phyloP scores from a whole-genome alignment of 2,797 vertebrate species.

The Arnoldichthys spilopterus region DNA sequence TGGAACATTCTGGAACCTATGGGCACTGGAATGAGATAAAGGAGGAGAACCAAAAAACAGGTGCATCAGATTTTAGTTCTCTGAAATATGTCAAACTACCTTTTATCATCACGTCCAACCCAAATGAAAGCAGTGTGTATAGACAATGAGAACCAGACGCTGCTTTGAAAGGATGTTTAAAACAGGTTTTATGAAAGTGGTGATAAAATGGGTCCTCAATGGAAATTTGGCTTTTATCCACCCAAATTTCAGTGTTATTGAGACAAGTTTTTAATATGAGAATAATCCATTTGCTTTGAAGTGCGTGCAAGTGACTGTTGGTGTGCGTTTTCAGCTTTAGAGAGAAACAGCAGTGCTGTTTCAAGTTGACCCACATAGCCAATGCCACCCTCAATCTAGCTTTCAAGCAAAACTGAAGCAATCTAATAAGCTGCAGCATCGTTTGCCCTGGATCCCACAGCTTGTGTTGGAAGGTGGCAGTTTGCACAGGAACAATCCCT shows the following conservation, averaged over 20 bases:
- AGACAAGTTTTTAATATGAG: not conserved
- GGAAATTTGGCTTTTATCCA: not conserved
- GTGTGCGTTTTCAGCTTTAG: conserved; percentile 12
- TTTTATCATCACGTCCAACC: conserved; percentile 24
- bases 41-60: conserved; percentile 25
- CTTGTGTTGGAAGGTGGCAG: conserved; percentile 9
- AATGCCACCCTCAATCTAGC: conserved; percentile 16
- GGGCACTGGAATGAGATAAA: conserved; percentile 41
- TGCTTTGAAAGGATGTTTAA: conserved; percentile 15
- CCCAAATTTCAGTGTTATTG: conserved; percentile 2
- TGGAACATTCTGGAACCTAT: conserved; percentile 19
- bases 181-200: conserved; percentile 1
- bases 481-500: not conserved
- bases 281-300: conserved; percentile 22
- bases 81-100: conserved; percentile 5
- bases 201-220: conserved; percentile 12
- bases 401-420: conserved; percentile 35
- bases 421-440: conserved; percentile 9
- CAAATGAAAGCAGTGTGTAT: conserved; percentile 28
- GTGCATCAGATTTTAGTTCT: conserved; percentile 20
- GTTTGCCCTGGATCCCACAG: conserved; percentile 10
- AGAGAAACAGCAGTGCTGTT: conserved; percentile 7
- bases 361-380: conserved; percentile 34
- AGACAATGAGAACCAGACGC: conserved; percentile 21
- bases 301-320: conserved; percentile 12